phyloP scores from a whole-genome alignment of 2,888 invertebrate genomes.

The Dicroscelio sp. region DNA sequence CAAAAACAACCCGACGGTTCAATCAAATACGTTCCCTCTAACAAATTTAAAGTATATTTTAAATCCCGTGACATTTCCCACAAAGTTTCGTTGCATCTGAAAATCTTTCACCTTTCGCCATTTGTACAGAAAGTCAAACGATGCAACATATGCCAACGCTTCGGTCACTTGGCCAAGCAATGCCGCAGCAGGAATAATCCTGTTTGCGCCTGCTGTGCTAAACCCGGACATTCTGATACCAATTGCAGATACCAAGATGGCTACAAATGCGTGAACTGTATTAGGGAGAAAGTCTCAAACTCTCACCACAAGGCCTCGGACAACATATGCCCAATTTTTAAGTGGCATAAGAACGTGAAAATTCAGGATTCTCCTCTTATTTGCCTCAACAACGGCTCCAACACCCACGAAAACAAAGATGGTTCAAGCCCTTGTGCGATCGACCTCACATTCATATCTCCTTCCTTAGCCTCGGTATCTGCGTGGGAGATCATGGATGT shows the following conservation, averaged over 20 bases:
- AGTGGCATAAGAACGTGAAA: background rate
- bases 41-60: background rate
- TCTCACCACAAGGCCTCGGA: background rate
- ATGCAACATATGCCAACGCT: background rate
- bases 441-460: no score
- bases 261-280: background rate
- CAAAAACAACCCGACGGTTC: no score
- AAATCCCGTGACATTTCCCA: background rate
- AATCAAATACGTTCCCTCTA: background rate
- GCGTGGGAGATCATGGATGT: no score
- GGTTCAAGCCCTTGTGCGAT: no score
- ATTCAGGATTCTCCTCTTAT: no score
- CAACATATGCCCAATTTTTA: background rate
- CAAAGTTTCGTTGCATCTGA: background rate
- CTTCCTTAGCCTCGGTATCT: no score
- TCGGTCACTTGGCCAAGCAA: background rate
- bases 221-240: background rate
- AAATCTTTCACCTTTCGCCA: background rate
- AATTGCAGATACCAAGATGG: background rate
- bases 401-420: no score
- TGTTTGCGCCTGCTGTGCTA: background rate
- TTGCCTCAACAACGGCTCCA: no score
- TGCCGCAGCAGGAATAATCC: background rate
- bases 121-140: background rate
- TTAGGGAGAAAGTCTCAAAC: background rate